Percentiles rank a stretch among this genome's conserved stretches.
Conservation (phyloP, 2,797 vertebrate species). For the Hippoglossus hippoglossus region DNA sequence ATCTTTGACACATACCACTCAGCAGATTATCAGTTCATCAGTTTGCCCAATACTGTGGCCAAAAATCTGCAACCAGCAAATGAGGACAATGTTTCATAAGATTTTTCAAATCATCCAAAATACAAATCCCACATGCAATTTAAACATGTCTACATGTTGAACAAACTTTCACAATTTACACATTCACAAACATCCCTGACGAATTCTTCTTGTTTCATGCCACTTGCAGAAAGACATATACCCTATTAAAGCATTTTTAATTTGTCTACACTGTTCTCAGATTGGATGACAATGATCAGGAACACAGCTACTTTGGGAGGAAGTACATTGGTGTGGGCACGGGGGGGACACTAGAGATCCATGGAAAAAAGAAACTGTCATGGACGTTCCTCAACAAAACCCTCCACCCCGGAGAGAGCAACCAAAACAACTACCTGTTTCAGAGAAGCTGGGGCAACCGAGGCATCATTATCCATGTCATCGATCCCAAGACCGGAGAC, state of each 20-base stretch:
- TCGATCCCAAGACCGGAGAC: constrained; percentile 87
- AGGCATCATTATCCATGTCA: constrained; percentile 92
- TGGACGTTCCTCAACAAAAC: constrained; percentile 97
- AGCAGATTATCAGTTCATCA: not conserved
- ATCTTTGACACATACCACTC: not conserved
- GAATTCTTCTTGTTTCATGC: too few relatives aligned
- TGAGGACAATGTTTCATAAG: too few relatives aligned
- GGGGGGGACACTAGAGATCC: constrained; percentile 91
- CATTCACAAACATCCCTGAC: too few relatives aligned
- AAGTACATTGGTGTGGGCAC: constrained; percentile 92
- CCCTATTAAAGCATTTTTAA: not conserved
- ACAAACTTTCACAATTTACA: too few relatives aligned
- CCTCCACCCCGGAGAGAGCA: constrained; percentile 88
- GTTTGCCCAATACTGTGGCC: not conserved
- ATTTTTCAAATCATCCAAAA: too few relatives aligned
- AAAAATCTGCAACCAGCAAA: not conserved
- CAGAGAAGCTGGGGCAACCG: constrained; percentile 95
- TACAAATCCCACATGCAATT: too few relatives aligned
- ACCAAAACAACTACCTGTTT: constrained; percentile 90
- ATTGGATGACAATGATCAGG: constrained; percentile 83
- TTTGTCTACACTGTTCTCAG: constrained; percentile 66
- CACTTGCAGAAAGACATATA: not conserved
- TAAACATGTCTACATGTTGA: too few relatives aligned
- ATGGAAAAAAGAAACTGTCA: constrained; percentile 90
- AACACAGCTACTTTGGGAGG: constrained; percentile 91